Percentiles rank a stretch among this genome's conserved stretches.
Conservation (phyloP, 2,797 vertebrate genomes). For the Loris lydekkerianus region DNA sequence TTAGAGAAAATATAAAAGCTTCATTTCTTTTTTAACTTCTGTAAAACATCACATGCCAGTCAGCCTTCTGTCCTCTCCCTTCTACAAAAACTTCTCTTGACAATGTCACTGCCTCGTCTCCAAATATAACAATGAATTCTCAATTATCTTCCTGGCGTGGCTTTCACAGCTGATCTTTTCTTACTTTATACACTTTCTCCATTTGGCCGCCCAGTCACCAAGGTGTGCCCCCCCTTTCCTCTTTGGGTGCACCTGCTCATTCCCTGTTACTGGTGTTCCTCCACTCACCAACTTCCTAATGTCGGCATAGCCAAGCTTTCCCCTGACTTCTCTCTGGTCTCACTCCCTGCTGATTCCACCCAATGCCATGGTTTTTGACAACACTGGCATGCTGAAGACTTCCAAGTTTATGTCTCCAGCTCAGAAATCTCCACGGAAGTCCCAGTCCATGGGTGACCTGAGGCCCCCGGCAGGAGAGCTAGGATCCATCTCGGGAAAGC, state of each 20-base stretch:
- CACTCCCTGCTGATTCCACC: background rate
- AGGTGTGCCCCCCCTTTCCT: background rate
- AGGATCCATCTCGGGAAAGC: background rate
- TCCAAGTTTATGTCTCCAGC: background rate
- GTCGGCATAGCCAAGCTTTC: fast-evolving
- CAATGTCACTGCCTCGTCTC: background rate
- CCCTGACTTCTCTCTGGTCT: background rate
- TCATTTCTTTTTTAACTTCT: background rate
- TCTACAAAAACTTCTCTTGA: background rate
- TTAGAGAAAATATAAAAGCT: background rate
- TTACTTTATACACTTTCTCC: background rate
- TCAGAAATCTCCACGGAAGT: background rate
- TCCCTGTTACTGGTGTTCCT: background rate
- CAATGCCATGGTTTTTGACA: too few species aligned
- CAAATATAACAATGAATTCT: background rate
- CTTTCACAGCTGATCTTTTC: background rate
- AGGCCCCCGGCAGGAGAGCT: too few species aligned
- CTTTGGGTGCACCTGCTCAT: background rate
- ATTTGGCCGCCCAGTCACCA: background rate
- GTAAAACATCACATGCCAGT: background rate
- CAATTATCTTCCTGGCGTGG: too few species aligned
- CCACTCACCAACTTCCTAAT: background rate
- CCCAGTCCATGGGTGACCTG: background rate
- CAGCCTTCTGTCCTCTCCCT: background rate
- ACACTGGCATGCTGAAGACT: background rate